Evolutionary conservation across 2,797 vertebrate species (phyloP), one percentile per base, ranked within the genome.

Genomic region (Pangasius mekongensis): DNA sequence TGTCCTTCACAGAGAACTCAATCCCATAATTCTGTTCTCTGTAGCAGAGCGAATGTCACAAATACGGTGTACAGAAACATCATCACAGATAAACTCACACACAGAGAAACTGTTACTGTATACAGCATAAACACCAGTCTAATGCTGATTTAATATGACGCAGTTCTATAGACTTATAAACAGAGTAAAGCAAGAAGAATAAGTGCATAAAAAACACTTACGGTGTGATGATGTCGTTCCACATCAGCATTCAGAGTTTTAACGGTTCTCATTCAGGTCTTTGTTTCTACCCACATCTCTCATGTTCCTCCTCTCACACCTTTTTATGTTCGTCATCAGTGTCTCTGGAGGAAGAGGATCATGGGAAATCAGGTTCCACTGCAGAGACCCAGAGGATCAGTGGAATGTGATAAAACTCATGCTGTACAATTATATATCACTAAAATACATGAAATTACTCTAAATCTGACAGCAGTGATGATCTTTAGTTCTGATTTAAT

Each of bases 331-430:
- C 84, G 69, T 85, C 84, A 56, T 69, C 69, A 3, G 8, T 3
- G 87, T 88, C 87, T 84, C 82, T 77, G 22, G 58, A 43, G 81
- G 30, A 52, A 54, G 76, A 47, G 62, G 83, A 85, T 76, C 54
- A 60, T 85, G 84, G 54, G 69, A 76, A 74, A 85, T 60, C 67
- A 85, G 66, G 87, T 93, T 89, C 83, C 89, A 84, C 88, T 71
- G 89, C 76, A 84, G 89, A 91, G 87, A 76, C 84, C 54, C 83
- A 87, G 30, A 43, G 84, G 60, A 83, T 47, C 36, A 47, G 24
- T 2, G 58, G 13, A 43, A 62, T 82, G 58, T 62, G 36, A 62
- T 10, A 43, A 14, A 82, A 6, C 56, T 8, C 20, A 14, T 24
- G 0, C n/a, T 54, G 49, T 52, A 30, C 76, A 74, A 24, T 24